These are phyloP conservation scores for Chrysocyon brachyurus DNA, from an alignment of 2,797 vertebrate species.

Conservation along the genomic window DNA sequence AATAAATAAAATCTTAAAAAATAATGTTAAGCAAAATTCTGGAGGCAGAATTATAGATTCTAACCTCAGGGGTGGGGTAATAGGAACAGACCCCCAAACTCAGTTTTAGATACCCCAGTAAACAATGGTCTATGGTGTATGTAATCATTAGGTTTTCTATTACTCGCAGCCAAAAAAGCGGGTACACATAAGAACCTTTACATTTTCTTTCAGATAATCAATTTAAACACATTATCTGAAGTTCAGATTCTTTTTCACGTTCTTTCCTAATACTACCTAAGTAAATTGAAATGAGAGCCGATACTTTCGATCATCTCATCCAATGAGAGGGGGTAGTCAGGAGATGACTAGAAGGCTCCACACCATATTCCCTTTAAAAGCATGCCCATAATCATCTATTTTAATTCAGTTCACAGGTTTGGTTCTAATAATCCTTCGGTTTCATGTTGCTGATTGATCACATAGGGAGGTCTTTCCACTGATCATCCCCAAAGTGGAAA, in stretches of 20 bases:
- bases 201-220: constrained; percentile 22
- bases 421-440: background rate
- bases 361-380: background rate
- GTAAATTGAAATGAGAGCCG: background rate
- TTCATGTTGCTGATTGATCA: background rate
- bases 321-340: background rate
- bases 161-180: background rate
- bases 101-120: background rate
- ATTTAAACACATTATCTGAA: constrained; percentile 14
- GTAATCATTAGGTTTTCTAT: background rate
- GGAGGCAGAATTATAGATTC: constrained; percentile 11
- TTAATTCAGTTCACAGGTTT: background rate
- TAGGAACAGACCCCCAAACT: background rate
- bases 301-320: background rate
- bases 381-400: background rate
- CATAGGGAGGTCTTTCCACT: background rate
- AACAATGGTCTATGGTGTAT: background rate
- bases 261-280: background rate
- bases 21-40: background rate
- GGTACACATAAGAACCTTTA: background rate
- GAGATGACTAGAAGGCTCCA: background rate
- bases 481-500: background rate
- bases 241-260: background rate
- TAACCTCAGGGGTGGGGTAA: background rate
- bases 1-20: too few relatives aligned